These are phyloP conservation scores for Nymphalis urticae DNA, from an alignment of 2,888 invertebrate genomes.

Conservation along the genomic window DNA sequence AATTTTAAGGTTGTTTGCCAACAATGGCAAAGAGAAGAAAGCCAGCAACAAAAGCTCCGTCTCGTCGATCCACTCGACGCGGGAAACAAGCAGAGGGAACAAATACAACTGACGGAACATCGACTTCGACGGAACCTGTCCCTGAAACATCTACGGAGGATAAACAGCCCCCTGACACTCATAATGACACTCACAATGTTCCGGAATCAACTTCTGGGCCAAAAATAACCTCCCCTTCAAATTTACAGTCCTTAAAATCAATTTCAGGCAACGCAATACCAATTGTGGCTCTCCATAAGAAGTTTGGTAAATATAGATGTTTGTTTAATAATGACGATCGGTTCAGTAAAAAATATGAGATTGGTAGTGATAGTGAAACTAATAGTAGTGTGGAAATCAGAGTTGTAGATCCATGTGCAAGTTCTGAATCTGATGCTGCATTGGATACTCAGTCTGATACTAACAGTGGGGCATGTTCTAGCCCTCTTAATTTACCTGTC, in stretches of 20 bases:
- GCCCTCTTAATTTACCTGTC: conserved; percentile 53
- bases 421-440: conserved; percentile 77
- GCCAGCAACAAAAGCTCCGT: conserved; percentile 58
- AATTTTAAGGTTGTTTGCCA: conserved; percentile 57
- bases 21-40: conserved; percentile 75
- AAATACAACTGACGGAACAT: conserved; percentile 51
- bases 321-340: conserved; percentile 70
- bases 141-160: conserved; percentile 40
- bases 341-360: conserved; percentile 64
- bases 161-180: conserved; percentile 41
- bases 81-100: conserved; percentile 58
- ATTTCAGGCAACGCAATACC: conserved; percentile 47
- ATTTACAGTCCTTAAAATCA: conserved; percentile 47
- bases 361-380: conserved; percentile 78
- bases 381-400: conserved; percentile 74
- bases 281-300: conserved; percentile 74
- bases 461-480: conserved; percentile 57
- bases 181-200: conserved; percentile 39
- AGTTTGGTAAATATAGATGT: conserved; percentile 81
- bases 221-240: conserved; percentile 42
- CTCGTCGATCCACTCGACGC: conserved; percentile 67
- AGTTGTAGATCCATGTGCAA: conserved; percentile 68
- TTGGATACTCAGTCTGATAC: conserved; percentile 65
- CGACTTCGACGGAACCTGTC: conserved; percentile 47
- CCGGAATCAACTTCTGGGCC: conserved; percentile 31